Base-by-base conservation (phyloP, 2,113 vertebrate species). In the Ptychochromis oligacanthus region DNA sequence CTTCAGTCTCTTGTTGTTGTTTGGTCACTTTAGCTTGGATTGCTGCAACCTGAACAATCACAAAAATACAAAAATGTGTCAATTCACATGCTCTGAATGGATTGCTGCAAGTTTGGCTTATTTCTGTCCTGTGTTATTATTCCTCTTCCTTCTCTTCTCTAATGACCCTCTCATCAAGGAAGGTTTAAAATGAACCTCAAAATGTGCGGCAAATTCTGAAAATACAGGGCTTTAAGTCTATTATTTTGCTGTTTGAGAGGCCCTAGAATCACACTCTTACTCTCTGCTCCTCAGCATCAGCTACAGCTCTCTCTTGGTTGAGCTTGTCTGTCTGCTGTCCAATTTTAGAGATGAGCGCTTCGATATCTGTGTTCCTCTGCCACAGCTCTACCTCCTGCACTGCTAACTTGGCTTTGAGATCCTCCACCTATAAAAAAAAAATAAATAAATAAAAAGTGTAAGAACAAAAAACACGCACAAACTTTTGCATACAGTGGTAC, bases 321-420 rank as follows among this genome's bases (percentile, higher is more conserved):
- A 94, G 89, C 31, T 96, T 96, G 86, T 96, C 94, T 22, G 87
- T 91, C 87, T 94, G 76, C 77, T 96, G 92, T 81, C 95, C 95
- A 82, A 87, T 95, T 94, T 96, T 95, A 72, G 93, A 87, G 59
- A 88, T 93, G 65, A 96, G 94, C 46, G 94, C 93, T 92, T 97
- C 94, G 0, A 91, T 94, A 80, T 96, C 96, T 70, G 95, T 95
- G 93, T 97, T 97, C 91, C 95, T 96, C 90, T 95, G 96, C 95
- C 95, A 95, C 92, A 98, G 94, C 94, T 96, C 96, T 90, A 94
- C 96, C 91, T 97, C 96, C 92, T 97, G 96, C 90, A 96, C 79
- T 55, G 96, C 96, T 91, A 97, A 92, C 94, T 97, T 96, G 89
- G 96, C 96, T 87, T 96, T 97, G 85, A 97, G 92, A 91, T 98